phyloP scores from a whole-genome alignment of 1,140 invertebrate genomes.

The Phymorhynchus buccinoides region DNA sequence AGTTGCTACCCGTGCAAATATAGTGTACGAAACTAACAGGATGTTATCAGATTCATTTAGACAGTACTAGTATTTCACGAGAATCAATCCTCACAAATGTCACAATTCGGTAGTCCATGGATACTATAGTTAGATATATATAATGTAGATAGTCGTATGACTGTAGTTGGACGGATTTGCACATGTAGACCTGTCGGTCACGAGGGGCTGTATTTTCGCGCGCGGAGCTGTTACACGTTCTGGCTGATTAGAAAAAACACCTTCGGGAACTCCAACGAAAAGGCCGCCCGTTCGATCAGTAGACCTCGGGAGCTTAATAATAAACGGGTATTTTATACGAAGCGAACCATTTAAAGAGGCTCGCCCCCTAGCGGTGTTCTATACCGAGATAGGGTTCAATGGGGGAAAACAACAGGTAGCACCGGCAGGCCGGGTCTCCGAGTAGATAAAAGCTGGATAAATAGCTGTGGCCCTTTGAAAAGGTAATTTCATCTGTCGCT shows the following conservation, averaged over 20 bases:
- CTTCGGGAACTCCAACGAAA: background rate
- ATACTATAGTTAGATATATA: no score
- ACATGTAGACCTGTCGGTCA: no score
- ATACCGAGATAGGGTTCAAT: background rate
- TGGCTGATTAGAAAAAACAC: slow-evolving; percentile 9
- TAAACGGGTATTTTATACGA: background rate
- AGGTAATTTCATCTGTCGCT: slow-evolving; percentile 1
- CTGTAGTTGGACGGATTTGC: no score
- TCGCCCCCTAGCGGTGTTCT: background rate
- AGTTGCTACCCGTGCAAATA: no score
- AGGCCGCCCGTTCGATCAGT: no score
- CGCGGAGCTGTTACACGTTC: background rate
- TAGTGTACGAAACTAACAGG: no score
- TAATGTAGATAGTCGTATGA: no score
- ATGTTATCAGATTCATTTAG: no score
- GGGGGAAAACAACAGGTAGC: background rate
- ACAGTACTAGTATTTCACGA: no score
- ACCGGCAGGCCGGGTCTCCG: background rate
- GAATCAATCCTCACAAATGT: no score
- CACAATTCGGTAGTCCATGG: no score
- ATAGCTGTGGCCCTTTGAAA: slow-evolving; percentile 22
- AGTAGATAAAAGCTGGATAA: slow-evolving; percentile 31
- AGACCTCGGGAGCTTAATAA: no score
- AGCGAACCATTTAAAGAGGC: background rate
- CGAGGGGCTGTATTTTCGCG: background rate